phyloP scores from a whole-genome alignment of 2,113 vertebrate genomes.

The Paraplagusia blochii region DNA sequence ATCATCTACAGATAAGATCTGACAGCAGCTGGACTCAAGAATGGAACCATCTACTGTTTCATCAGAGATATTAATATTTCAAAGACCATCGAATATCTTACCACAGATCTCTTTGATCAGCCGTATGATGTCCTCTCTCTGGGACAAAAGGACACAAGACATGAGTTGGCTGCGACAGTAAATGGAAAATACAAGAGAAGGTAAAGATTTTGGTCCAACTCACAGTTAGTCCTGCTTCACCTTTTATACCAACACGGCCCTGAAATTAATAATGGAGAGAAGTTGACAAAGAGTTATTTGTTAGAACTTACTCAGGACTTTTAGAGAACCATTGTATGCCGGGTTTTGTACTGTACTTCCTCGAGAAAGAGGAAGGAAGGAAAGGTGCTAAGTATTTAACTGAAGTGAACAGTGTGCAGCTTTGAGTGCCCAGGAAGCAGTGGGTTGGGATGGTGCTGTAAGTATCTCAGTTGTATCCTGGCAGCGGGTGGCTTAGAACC shows the following conservation, averaged over 20 bases:
- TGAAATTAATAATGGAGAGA: slow-evolving; percentile 32
- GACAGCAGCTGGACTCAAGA: slow-evolving; percentile 13
- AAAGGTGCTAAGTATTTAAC: too few species aligned
- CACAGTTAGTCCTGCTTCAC: slow-evolving; percentile 85
- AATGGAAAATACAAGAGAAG: neutral
- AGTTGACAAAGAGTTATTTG: too few species aligned
- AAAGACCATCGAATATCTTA: slow-evolving; percentile 56
- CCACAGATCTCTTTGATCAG: slow-evolving; percentile 88
- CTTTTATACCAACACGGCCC: slow-evolving; percentile 82
- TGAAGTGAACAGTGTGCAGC: too few species aligned
- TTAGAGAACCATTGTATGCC: too few species aligned
- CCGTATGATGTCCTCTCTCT: slow-evolving; percentile 88
- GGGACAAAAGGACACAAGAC: slow-evolving; percentile 41
- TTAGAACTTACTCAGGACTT: too few species aligned
- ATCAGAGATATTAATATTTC: slow-evolving; percentile 10
- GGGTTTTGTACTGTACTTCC: too few species aligned
- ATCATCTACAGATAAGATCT: slow-evolving; percentile 27
- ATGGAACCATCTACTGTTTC: slow-evolving; percentile 5
- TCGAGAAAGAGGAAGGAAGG: too few species aligned
- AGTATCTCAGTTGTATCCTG: too few species aligned
- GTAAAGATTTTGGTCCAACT: slow-evolving; percentile 41
- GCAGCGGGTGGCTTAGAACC: too few species aligned
- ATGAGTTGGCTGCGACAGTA: slow-evolving; percentile 7
- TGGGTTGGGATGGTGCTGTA: too few species aligned
- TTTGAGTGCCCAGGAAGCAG: too few species aligned